These are phyloP conservation scores for Etheostoma perlongum DNA, from an alignment of 2,797 vertebrate genomes.

Conservation along the genomic window DNA sequence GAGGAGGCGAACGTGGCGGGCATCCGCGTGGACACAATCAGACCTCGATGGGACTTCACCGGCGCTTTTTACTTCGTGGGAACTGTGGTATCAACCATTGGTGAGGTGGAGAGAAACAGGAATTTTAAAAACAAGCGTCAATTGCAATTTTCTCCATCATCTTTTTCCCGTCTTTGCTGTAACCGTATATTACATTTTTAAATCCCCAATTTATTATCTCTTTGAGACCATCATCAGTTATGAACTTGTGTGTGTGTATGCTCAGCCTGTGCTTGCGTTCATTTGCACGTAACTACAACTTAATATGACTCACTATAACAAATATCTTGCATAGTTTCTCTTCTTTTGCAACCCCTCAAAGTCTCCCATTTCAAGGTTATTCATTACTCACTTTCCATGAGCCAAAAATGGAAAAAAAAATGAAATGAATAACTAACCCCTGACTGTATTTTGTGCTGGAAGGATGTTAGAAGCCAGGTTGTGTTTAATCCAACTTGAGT, in stretches of 20 bases:
- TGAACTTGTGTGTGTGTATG: too few species aligned
- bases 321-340: background rate
- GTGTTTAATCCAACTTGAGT: too few species aligned
- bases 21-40: slow-evolving; percentile 88
- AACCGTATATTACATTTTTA: background rate
- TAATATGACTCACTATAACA: background rate
- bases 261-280: too few species aligned
- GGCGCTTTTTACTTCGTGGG: slow-evolving; percentile 97
- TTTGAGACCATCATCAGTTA: background rate
- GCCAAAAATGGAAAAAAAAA: background rate
- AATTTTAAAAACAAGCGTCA: background rate
- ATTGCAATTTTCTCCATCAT: background rate
- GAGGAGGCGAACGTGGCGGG: slow-evolving; percentile 92
- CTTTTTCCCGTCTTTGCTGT: background rate
- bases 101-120: slow-evolving; percentile 72
- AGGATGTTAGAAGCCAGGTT: background rate
- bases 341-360: background rate
- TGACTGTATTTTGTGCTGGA: background rate
- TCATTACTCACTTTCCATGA: background rate
- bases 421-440: too few species aligned
- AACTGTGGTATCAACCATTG: slow-evolving; percentile 96
- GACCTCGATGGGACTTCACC: slow-evolving; percentile 94
- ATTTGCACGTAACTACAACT: background rate
- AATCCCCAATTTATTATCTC: background rate
- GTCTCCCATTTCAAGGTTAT: background rate